These are phyloP conservation scores for Clepsis dumicolana DNA, from an alignment of 2,888 invertebrate species.

Conservation along the genomic window DNA sequence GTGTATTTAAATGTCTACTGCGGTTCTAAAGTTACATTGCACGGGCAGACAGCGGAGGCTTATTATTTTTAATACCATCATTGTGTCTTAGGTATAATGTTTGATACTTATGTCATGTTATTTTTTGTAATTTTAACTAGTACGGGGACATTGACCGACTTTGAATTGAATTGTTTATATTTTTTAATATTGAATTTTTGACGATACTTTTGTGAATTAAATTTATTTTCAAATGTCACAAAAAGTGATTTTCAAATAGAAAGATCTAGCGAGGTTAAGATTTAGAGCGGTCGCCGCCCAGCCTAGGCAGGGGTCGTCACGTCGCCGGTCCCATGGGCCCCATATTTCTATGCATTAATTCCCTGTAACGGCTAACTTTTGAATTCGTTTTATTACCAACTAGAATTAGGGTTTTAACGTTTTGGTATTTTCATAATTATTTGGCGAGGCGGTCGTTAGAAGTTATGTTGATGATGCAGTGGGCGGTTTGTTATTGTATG, in stretches of 20 bases:
- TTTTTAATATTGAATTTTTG: too few species aligned
- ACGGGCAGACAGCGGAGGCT: too few species aligned
- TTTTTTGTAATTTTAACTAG: too few species aligned
- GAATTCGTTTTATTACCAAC: conserved; percentile 42
- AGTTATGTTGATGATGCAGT: conserved; percentile 15
- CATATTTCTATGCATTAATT: conserved; percentile 44
- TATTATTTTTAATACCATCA: too few species aligned
- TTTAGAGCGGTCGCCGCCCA: neutral
- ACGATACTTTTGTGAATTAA: too few species aligned
- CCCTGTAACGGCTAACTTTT: conserved; percentile 42
- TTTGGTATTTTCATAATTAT: conserved; percentile 43
- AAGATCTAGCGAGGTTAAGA: neutral
- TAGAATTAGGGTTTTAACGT: conserved; percentile 42
- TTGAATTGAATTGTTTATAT: too few species aligned
- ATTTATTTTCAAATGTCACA: too few species aligned
- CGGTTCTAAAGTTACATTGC: too few species aligned
- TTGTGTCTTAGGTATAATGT: too few species aligned
- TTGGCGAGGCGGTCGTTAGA: conserved; percentile 31
- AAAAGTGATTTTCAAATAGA: neutral
- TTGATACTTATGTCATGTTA: too few species aligned
- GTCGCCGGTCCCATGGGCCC: conserved; percentile 35
- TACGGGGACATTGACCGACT: too few species aligned
- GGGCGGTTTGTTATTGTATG: neutral
- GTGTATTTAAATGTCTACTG: too few species aligned
- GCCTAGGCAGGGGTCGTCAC: conserved; percentile 35